Base-by-base conservation (phyloP, 2,113 vertebrate species). In the Bucco capensis region DNA sequence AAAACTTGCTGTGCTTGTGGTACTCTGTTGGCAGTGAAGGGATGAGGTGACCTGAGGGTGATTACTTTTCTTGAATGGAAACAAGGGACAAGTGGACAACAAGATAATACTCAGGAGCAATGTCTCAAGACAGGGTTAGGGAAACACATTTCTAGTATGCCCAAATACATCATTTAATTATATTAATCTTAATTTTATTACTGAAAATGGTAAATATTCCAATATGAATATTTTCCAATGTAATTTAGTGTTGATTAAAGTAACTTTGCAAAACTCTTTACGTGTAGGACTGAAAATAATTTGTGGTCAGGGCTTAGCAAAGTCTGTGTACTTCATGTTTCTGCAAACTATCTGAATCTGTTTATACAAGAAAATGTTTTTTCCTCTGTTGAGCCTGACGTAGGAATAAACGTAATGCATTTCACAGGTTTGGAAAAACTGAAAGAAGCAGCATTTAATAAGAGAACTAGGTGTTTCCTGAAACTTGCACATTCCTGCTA, bases 361-460 rank as follows among this genome's bases (percentile, higher is more conserved):
- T 77, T 94, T 72, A 49, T 49, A 69, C 27, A 67, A 67, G 76
- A 83, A 90, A 90, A 86, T 54, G 3, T 10, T 49, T 86, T 90
- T 83, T 53, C 49, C 1, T 1, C 58, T 37, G 5, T 71, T 83
- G 28, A 31, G 13, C 67, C 77, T 86, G 61, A 81, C n/a, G 44
- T 65, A 69, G 53, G 53, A 75, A 33, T 75, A 42, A 92, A 78
- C 27, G 12, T 47, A 42, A 71, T 35, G 57, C 12, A n/a, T 69
- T 84, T 40, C 33, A 69, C 37, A 46, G 57, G 62, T 83, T 89
- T 47, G 53, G 47, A 56, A 92, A 81, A 79, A 17, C 46, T 81
- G 61, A 84, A 93, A 82, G 70, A 49, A 94, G 33, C 49, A 78
- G 49, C n/a, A 72, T 88, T 94, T 95, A 75, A 46, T 84, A 75